Conservation (phyloP, 1,140 invertebrate genomes). For the Drosophila auraria region DNA sequence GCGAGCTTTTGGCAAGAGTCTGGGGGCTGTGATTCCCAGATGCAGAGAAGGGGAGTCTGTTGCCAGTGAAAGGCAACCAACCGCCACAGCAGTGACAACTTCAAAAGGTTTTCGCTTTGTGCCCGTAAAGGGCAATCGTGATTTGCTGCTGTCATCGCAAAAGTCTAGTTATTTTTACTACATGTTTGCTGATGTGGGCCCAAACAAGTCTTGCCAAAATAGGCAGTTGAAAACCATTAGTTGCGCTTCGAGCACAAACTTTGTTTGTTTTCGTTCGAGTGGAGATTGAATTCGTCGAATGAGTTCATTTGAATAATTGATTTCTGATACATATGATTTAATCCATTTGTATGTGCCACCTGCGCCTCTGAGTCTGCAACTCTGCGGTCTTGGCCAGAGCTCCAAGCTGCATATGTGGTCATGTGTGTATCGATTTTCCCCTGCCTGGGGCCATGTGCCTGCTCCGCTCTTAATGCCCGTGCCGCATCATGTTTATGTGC, state of each 20-base stretch:
- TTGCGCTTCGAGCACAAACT: constrained; percentile 10
- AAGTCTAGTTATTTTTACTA: constrained; percentile 16
- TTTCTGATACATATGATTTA: constrained; percentile 11
- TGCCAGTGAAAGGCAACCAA: constrained; percentile 26
- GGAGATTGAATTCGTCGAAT: constrained; percentile 4
- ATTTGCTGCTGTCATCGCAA: constrained; percentile 7
- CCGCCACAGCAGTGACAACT: constrained; percentile 62
- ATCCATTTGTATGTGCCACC: constrained; percentile 18
- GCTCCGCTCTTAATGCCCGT: constrained; percentile 37
- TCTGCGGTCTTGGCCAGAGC: not conserved
- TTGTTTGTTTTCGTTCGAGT: constrained; percentile 22
- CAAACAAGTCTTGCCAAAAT: constrained; percentile 49
- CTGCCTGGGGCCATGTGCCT: constrained; percentile 20
- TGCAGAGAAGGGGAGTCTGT: not conserved
- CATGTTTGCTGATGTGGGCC: constrained; percentile 26
- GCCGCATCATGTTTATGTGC: constrained; percentile 62
- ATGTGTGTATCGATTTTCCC: constrained; percentile 66
- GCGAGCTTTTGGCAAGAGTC: not conserved
- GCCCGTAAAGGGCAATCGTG: constrained; percentile 49
- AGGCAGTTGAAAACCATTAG: constrained; percentile 22
- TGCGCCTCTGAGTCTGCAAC: constrained; percentile 9
- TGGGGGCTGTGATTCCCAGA: not conserved
- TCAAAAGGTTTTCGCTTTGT: constrained; percentile 58
- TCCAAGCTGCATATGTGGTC: constrained; percentile 18
- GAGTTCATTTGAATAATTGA: constrained; percentile 34